phyloP scores from a whole-genome alignment of 2,797 vertebrate species.

The Acropternis orthonyx region DNA sequence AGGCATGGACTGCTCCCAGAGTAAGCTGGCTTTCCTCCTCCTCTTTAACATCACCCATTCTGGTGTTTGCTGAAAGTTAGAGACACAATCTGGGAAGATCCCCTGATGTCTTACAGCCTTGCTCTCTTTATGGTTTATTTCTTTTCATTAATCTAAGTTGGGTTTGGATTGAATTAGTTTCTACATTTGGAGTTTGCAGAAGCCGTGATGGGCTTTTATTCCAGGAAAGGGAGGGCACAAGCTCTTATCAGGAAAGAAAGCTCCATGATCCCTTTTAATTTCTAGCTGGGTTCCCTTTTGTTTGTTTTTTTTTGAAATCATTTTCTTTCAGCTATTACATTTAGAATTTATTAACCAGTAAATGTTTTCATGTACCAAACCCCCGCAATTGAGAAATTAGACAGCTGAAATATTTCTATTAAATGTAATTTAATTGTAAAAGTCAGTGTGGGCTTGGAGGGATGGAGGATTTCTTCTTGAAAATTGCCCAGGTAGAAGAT shows the following conservation, averaged over 20 bases:
- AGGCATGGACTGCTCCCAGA: conserved; percentile 92
- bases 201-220: neutral
- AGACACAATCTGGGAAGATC: neutral
- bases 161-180: conserved; percentile 40
- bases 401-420: conserved; percentile 60
- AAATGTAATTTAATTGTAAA: conserved; percentile 68
- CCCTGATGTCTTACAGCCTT: neutral
- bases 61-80: neutral
- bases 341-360: conserved; percentile 47
- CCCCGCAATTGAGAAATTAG: conserved; percentile 43
- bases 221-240: conserved; percentile 18
- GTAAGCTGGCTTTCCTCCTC: conserved; percentile 71
- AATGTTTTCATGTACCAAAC: conserved; percentile 14
- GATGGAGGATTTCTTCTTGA: conserved; percentile 35
- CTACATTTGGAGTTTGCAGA: conserved; percentile 26
- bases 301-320: conserved; percentile 5
- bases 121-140: neutral
- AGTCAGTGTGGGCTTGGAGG: conserved; percentile 55
- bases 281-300: conserved; percentile 33
- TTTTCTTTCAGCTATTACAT: conserved; percentile 32
- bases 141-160: conserved; percentile 54
- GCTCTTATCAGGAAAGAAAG: conserved; percentile 30
- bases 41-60: accelerated
- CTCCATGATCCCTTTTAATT: conserved; percentile 41
- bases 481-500: conserved; percentile 71